Conservation (phyloP, 2,113 vertebrate genomes). For the Macrotus californicus region DNA sequence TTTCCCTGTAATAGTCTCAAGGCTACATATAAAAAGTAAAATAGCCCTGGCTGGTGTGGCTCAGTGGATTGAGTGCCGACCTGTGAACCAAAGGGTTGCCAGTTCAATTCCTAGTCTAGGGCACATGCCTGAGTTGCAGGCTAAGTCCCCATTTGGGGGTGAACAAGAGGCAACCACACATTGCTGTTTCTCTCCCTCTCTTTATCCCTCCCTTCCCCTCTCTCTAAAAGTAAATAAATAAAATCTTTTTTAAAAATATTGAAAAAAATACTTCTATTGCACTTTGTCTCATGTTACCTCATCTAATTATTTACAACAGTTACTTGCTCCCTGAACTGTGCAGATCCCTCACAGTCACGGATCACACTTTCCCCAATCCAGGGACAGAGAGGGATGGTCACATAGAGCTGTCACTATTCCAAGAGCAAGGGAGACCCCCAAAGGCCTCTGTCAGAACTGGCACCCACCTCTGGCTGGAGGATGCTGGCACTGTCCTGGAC, state of each 20-base stretch:
- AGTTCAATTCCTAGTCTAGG: too few relatives aligned
- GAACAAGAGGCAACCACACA: too few relatives aligned
- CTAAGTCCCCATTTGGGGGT: too few relatives aligned
- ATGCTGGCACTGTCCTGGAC: fast-evolving
- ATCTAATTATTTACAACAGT: background rate
- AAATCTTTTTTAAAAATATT: too few relatives aligned
- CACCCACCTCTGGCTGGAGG: background rate
- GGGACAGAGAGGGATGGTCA: background rate
- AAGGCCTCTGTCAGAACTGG: background rate
- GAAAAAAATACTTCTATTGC: background rate
- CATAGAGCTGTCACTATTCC: background rate
- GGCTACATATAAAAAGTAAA: background rate
- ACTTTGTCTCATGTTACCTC: background rate
- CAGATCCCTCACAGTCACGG: background rate
- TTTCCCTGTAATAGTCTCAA: background rate
- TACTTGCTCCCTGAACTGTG: background rate
- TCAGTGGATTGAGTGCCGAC: too few relatives aligned
- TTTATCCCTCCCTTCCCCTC: too few relatives aligned
- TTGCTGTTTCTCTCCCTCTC: too few relatives aligned
- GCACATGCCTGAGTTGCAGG: too few relatives aligned
- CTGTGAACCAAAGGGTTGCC: too few relatives aligned
- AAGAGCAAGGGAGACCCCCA: background rate
- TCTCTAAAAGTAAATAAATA: too few relatives aligned
- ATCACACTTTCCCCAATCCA: background rate
- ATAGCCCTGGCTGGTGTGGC: too few relatives aligned